Conservation (phyloP, 2,113 vertebrate species). For the Bubo scandiacus region DNA sequence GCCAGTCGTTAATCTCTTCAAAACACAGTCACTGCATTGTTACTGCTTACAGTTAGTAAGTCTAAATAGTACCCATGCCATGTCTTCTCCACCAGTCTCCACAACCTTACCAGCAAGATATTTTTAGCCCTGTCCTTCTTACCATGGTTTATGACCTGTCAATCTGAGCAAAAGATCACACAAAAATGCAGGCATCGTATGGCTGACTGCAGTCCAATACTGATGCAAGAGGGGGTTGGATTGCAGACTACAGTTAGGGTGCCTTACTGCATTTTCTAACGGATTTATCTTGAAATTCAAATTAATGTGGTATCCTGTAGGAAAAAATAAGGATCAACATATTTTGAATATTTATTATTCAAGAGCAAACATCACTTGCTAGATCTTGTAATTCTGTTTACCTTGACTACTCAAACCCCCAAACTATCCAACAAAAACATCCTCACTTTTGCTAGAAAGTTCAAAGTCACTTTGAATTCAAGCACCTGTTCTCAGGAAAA, state of each 20-base stretch:
- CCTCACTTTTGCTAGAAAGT: conserved; percentile 34
- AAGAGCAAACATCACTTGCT: conserved; percentile 28
- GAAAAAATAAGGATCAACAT: conserved; percentile 80
- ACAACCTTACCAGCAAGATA: conserved; percentile 69
- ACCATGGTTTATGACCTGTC: conserved; percentile 89
- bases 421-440: conserved; percentile 39
- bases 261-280: conserved; percentile 85
- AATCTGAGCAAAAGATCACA: conserved; percentile 86
- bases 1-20: conserved; percentile 21
- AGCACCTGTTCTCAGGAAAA: conserved; percentile 64
- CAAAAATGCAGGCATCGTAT: conserved; percentile 83
- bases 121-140: conserved; percentile 81
- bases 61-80: conserved; percentile 68
- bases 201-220: conserved; percentile 79
- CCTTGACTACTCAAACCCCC: conserved; percentile 28
- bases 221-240: conserved; percentile 81
- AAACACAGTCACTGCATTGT: conserved; percentile 57
- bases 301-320: conserved; percentile 83
- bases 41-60: conserved; percentile 69
- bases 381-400: conserved; percentile 48
- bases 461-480: conserved; percentile 56
- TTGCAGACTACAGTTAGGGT: conserved; percentile 79
- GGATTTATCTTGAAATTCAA: conserved; percentile 84
- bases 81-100: conserved; percentile 64
- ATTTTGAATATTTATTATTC: conserved; percentile 62